Evolutionary conservation across 2,113 vertebrate species (phyloP).

Genomic region (Sorex araneus): DNA sequence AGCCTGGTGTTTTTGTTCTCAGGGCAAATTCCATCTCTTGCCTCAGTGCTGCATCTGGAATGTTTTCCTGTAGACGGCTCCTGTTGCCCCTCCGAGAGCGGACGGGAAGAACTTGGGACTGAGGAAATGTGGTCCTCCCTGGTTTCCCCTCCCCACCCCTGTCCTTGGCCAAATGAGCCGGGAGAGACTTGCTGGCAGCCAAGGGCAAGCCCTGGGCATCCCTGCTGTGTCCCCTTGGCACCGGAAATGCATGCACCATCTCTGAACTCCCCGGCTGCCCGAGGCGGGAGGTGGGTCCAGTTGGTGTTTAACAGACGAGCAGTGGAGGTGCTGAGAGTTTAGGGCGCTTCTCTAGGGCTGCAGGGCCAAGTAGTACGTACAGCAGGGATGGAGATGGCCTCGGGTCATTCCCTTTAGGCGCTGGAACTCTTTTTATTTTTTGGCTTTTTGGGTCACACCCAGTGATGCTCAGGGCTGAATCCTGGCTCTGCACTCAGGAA

Average conservation of each 20-base stretch:
- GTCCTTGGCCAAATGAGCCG: no score
- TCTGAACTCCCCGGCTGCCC: background rate
- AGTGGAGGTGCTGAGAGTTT: background rate
- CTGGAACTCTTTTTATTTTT: background rate
- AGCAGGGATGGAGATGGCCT: background rate
- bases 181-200: no score
- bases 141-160: no score
- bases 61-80: background rate
- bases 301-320: background rate
- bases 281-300: background rate
- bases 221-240: fast-evolving
- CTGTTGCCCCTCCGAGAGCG: conserved; percentile 11
- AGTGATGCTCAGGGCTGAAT: no score
- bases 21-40: conserved; percentile 77
- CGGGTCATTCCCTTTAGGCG: background rate
- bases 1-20: conserved; percentile 74
- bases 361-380: background rate
- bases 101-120: conserved; percentile 1
- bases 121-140: no score
- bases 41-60: conserved; percentile 71
- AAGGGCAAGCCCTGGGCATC: background rate
- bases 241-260: fast-evolving
- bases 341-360: background rate
- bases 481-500: no score
- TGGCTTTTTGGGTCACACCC: no score